Conservation (phyloP, 2,797 vertebrate species). For the Micropoecilia bifurca region DNA sequence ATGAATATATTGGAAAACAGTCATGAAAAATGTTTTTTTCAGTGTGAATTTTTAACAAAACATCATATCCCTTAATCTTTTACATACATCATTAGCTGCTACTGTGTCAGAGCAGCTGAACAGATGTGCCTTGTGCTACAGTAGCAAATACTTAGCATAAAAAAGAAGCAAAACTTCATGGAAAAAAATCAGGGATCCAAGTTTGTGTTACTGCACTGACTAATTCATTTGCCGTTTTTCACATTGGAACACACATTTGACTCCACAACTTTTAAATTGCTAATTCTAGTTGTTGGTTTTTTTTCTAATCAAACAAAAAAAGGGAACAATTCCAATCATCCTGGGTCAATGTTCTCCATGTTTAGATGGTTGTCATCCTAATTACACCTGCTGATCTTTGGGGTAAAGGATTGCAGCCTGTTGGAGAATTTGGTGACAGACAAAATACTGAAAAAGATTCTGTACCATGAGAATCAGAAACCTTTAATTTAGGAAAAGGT, state of each 20-base stretch:
- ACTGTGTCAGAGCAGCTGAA: neutral
- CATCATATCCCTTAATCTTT: neutral
- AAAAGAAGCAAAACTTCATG: neutral
- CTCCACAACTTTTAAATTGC: accelerated
- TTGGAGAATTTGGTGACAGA: neutral
- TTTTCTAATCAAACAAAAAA: neutral
- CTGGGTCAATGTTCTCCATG: neutral
- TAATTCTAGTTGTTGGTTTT: neutral
- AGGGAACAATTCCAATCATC: neutral
- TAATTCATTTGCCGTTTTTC: neutral
- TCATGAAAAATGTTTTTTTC: neutral
- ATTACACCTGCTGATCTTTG: neutral
- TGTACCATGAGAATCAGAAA: neutral
- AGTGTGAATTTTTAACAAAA: neutral
- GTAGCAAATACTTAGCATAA: neutral
- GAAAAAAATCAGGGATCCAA: neutral
- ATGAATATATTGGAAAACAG: neutral
- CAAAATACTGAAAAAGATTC: accelerated
- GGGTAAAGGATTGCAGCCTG: neutral
- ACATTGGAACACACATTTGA: neutral
- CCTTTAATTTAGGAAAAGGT: neutral
- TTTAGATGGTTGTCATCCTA: neutral
- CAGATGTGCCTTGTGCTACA: neutral
- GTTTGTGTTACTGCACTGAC: neutral
- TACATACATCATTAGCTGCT: neutral